Conservation (phyloP, 2,888 invertebrate genomes). For the Dryomyza anilis region DNA sequence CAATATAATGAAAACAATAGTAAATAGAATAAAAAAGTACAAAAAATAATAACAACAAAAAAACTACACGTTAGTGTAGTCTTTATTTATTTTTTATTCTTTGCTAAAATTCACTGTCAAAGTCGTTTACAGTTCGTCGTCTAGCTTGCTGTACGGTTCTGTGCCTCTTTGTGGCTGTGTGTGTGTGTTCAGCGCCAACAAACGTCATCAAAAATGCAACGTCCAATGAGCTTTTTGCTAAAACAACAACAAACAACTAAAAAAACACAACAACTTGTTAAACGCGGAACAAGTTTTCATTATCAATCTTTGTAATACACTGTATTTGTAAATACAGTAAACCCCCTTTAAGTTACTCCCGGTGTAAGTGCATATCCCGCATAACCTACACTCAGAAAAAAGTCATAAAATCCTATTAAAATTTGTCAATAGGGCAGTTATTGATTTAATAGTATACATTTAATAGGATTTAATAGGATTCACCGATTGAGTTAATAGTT, state of each 20-base stretch:
- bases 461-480: no score
- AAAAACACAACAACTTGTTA: constrained; percentile 7
- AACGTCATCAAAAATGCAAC: constrained; percentile 33
- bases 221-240: constrained; percentile 30
- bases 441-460: no score
- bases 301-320: constrained; percentile 8
- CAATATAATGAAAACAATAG: constrained; percentile 8
- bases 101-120: constrained; percentile 43
- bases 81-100: neutral
- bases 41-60: constrained; percentile 12
- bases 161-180: no score
- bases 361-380: no score
- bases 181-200: no score
- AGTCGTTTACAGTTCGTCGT: constrained; percentile 38
- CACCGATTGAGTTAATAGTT: no score
- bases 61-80: neutral
- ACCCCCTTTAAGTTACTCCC: no score
- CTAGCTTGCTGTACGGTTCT: neutral
- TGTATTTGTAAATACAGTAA: neutral
- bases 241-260: constrained; percentile 25
- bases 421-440: no score
- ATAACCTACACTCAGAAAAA: no score
- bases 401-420: no score
- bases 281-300: constrained; percentile 23
- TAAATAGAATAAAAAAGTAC: constrained; percentile 9